Evolutionary conservation across 2,888 invertebrate genomes (phyloP), one percentile per base, ranked within the genome.

Genomic region (Piscicola geometra): DNA sequence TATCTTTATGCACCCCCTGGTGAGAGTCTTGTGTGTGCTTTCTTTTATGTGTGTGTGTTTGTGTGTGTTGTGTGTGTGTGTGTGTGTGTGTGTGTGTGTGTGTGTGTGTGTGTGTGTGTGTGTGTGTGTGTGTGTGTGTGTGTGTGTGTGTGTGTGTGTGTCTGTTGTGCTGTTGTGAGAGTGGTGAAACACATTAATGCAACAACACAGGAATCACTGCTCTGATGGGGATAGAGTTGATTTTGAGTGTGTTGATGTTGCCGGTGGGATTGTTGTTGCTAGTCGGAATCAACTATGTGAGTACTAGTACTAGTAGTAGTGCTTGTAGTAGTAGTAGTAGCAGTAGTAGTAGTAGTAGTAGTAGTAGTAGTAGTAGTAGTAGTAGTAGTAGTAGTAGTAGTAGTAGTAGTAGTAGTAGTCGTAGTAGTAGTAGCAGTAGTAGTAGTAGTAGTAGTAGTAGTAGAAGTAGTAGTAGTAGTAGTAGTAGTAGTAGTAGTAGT

Each of bases 281-380:
- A 32, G 71, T 79, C 21, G 79, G 79, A 68, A 78, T 79, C 66
- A 79, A 79, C 60, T 70, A 72, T 52, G 79, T 79, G 56, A 71
- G 79, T 56, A 18, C 3, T 56, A 21, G 12, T 47, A 47, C 9
- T 47, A 47, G 50, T 47, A 15, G 9, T 47, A 15, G 50, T 47
- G 12, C 21, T 25, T 9, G 60, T 15, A 21, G n/a, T 25, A 5
- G 9, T 56, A n/a, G n/a, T n/a, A n/a, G n/a, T n/a, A n/a, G n/a
- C n/a, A n/a, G n/a, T n/a, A n/a, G n/a, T n/a, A n/a, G n/a, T n/a
- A n/a, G n/a, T n/a, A n/a, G n/a, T n/a, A n/a, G n/a, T n/a, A n/a
- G n/a, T 50, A 50, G n/a, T 50, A 50, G 52, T 50, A 50, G 52
- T 50, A 50, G 52, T 50, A 50, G 52, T 50, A 50, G 52, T 50